Base-by-base conservation (phyloP, 2,888 invertebrate genomes). In the Patella depressa region DNA sequence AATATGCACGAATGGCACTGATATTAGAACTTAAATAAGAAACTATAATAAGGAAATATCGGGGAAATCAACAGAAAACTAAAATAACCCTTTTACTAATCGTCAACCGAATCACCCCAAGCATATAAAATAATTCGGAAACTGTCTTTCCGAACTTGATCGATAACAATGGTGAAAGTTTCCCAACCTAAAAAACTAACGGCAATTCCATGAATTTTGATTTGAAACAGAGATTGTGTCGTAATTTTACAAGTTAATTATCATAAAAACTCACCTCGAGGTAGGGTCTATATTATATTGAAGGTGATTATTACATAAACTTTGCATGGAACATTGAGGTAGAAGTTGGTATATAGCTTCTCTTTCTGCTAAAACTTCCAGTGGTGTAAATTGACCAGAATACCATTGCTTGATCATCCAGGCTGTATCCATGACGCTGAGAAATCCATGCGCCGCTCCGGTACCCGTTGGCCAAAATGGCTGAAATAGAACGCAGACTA, bases 381-480 rank as follows among this genome's bases (percentile, higher is more conserved):
- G 93, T 0, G 97, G 95, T 80, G 96, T 95, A 76, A 93, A 91
- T 1, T 94, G 94, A 71, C 93, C 93, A 71, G 93, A 93, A 0
- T 95, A 95, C 96, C 97, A 98, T 78, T 95, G 93, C 84, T 96
- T 94, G 79, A 98, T 95, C 82, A 97, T 96, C 97, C 99, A 99
- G 17, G 97, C 97, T 0, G 98, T 96, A 93, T 99, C 99, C 92
- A 99, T 94, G 5, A 97, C 96, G 29, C 98, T 97, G 2, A 99
- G 93, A 92, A 99, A 99, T 17, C 99, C 99, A 77, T 99, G 94
- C 0, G 98, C 99, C 93, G 98, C 98, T 0, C 99, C 99, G 3
- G 98, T 98, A 0, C 99, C 99, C 0, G 98, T 98, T 5, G 99
- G 99, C 99, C 99, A 99, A 92, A 99, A 99, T 1, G 93, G 93